These are phyloP conservation scores for Myotis myotis DNA, from an alignment of 2,797 vertebrate species.

Conservation along the genomic window DNA sequence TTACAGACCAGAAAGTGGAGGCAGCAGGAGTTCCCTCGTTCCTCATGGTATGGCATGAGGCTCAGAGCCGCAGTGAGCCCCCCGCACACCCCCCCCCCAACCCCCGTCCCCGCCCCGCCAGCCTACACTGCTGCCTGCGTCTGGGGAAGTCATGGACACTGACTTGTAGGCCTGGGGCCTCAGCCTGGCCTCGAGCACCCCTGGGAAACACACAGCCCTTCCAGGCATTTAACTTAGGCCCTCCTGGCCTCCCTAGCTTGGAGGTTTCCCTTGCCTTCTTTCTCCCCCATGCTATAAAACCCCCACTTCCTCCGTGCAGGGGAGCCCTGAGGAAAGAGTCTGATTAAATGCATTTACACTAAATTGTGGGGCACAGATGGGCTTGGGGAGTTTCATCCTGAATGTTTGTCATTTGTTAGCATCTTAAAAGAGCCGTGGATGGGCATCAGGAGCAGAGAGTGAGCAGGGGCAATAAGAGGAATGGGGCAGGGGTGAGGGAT, in stretches of 20 bases:
- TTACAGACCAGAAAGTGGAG: not conserved
- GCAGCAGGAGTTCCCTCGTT: fast-evolving
- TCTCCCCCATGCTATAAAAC: not conserved
- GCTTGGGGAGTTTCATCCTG: not conserved
- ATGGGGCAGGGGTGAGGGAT: fast-evolving
- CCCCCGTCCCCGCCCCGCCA: too few relatives aligned
- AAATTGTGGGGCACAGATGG: not conserved
- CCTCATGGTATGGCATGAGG: not conserved
- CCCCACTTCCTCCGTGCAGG: not conserved
- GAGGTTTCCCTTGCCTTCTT: too few relatives aligned
- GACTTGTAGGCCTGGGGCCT: not conserved
- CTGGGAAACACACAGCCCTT: not conserved
- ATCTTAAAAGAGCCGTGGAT: not conserved
- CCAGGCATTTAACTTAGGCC: not conserved
- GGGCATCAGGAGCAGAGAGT: not conserved
- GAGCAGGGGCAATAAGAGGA: too few relatives aligned
- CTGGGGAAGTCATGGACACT: too few relatives aligned
- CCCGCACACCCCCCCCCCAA: too few relatives aligned
- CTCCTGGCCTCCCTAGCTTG: not conserved
- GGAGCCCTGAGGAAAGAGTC: too few relatives aligned
- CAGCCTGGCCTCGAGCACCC: too few relatives aligned
- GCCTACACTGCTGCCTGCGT: fast-evolving
- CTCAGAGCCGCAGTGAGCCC: too few relatives aligned
- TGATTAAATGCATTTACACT: not conserved
- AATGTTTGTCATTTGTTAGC: not conserved